These are phyloP conservation scores for Gandaritis pyraliata DNA, from an alignment of 2,888 invertebrate genomes.

Conservation along the genomic window DNA sequence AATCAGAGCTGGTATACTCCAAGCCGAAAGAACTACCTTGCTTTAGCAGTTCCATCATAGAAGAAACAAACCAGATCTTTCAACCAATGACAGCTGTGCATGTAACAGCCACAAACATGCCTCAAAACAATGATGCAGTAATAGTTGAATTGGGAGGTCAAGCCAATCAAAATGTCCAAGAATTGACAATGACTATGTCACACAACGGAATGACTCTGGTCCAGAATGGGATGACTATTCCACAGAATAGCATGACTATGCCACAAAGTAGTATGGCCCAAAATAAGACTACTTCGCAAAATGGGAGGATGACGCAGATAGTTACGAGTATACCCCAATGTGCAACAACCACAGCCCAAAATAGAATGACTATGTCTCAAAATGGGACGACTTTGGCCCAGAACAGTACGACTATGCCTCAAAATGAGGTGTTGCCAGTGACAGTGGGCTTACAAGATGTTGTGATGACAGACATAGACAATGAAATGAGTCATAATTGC, in stretches of 20 bases:
- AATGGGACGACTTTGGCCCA: constrained; percentile 20
- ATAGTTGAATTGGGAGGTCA: constrained; percentile 62
- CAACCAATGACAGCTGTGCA: constrained; percentile 68
- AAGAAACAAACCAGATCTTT: constrained; percentile 71
- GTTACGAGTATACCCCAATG: constrained; percentile 15
- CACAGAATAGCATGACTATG: constrained; percentile 15
- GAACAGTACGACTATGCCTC: constrained; percentile 16
- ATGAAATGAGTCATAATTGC: constrained; percentile 53
- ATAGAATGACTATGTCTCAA: constrained; percentile 16
- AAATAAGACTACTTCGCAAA: constrained; percentile 7
- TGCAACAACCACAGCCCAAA: constrained; percentile 29
- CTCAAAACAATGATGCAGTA: constrained; percentile 58
- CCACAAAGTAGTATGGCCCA: constrained; percentile 20
- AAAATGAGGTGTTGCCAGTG: constrained; percentile 18
- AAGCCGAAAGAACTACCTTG: constrained; percentile 63
- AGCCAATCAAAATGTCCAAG: constrained; percentile 1
- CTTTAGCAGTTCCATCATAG: constrained; percentile 72
- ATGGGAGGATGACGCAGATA: constrained; percentile 10
- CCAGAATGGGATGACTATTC: constrained; percentile 27
- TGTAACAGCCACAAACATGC: constrained; percentile 51
- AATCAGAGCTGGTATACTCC: constrained; percentile 54
- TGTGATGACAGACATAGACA: constrained; percentile 66
- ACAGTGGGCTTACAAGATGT: constrained; percentile 51
- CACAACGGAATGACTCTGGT: constrained; percentile 16
- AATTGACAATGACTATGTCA: constrained; percentile 13